phyloP scores from a whole-genome alignment of 2,888 invertebrate genomes.

The Tenthredo mesomela region DNA sequence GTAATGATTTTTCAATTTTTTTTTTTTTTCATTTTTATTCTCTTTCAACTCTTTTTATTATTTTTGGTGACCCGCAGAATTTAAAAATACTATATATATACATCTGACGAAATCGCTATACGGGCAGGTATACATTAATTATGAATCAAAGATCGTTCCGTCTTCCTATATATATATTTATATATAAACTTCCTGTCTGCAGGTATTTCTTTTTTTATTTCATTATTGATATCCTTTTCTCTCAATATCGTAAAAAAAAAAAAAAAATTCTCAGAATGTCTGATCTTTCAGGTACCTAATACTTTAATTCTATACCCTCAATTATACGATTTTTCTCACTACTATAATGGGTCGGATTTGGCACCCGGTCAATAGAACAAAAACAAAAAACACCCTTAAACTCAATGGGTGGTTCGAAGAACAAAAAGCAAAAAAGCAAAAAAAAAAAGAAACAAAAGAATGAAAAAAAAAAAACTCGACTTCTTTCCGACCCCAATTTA shows the following conservation, averaged over 20 bases:
- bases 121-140: neutral
- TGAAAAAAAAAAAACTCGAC: neutral
- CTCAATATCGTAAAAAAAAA: too few relatives aligned
- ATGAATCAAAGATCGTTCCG: neutral
- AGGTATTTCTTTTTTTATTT: neutral
- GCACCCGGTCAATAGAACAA: neutral
- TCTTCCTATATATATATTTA: too few relatives aligned
- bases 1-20: neutral
- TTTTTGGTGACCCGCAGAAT: neutral
- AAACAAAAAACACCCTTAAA: neutral
- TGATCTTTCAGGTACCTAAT: too few relatives aligned
- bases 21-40: neutral
- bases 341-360: neutral
- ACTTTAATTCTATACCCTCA: neutral
- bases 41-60: neutral
- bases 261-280: too few relatives aligned
- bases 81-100: too few relatives aligned
- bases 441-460: neutral
- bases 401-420: neutral
- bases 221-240: too few relatives aligned
- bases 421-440: neutral
- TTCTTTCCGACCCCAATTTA: neutral
- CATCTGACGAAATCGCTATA: too few relatives aligned
- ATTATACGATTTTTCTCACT: neutral
- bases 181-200: neutral